phyloP scores from a whole-genome alignment of 2,797 vertebrate species.

The Acridotheres tristis region DNA sequence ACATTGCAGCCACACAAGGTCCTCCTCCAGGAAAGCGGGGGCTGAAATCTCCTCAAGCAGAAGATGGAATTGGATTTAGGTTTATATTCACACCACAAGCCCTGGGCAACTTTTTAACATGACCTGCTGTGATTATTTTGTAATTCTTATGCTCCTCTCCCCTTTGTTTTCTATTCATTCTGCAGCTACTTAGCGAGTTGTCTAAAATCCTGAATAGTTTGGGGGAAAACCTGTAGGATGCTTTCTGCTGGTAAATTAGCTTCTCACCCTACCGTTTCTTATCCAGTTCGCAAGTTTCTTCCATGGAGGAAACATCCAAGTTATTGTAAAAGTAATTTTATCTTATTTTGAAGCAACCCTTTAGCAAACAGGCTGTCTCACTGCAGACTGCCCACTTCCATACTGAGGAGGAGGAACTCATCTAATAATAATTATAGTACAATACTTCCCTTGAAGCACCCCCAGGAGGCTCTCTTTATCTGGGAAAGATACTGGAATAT shows the following conservation, averaged over 20 bases:
- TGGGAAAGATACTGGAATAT: conserved; percentile 20
- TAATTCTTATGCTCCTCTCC: background rate
- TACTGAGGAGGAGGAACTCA: conserved; percentile 9
- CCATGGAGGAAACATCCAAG: background rate
- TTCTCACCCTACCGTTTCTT: background rate
- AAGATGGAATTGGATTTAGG: background rate
- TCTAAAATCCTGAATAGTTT: background rate
- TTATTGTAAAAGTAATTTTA: background rate
- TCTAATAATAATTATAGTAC: background rate
- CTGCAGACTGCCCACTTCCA: background rate
- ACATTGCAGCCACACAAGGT: accelerated
- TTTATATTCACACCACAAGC: background rate
- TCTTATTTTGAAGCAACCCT: background rate
- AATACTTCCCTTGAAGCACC: background rate
- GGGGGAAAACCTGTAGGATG: background rate
- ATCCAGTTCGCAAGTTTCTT: background rate
- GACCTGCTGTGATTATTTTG: background rate
- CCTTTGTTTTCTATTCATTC: background rate
- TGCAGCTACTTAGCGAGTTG: background rate
- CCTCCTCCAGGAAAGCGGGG: background rate
- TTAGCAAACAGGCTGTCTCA: background rate
- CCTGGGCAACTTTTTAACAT: background rate
- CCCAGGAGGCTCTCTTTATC: conserved; percentile 23
- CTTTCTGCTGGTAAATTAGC: background rate
- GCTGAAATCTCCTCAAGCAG: background rate